Evolutionary conservation across 2,797 vertebrate genomes (phyloP).

Genomic region (Lutjanus campechanus): DNA sequence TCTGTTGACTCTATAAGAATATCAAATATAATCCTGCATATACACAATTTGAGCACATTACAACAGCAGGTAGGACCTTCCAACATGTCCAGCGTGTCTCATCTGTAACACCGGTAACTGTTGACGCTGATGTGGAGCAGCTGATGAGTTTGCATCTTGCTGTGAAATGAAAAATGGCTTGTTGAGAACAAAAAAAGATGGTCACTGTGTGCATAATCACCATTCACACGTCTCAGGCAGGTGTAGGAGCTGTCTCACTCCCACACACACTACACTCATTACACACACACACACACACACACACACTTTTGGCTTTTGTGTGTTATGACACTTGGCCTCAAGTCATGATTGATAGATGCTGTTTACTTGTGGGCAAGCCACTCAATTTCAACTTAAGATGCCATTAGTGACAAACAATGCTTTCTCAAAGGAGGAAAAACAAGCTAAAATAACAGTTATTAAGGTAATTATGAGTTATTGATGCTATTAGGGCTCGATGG

Average conservation of each 20-base stretch:
- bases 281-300: constrained; percentile 36
- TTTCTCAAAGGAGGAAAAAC: constrained; percentile 73
- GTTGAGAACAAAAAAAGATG: constrained; percentile 32
- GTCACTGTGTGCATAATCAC: constrained; percentile 32
- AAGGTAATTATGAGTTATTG: constrained; percentile 82
- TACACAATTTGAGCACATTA: not conserved
- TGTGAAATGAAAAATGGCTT: constrained; percentile 30
- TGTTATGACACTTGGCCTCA: constrained; percentile 67
- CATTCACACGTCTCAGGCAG: constrained; percentile 14
- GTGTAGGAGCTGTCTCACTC: constrained; percentile 8
- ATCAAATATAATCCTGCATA: not conserved
- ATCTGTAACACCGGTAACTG: not conserved
- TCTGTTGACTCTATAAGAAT: not conserved
- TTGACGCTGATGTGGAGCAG: constrained; percentile 38
- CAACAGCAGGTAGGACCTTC: not conserved
- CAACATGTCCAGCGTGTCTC: not conserved
- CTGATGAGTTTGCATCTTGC: constrained; percentile 33
- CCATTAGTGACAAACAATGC: constrained; percentile 79
- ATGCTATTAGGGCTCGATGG: constrained; percentile 71
- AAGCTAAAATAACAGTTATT: constrained; percentile 80
- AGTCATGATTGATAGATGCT: constrained; percentile 83
- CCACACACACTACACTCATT: constrained; percentile 17
- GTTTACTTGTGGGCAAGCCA: constrained; percentile 78
- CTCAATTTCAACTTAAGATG: constrained; percentile 83
- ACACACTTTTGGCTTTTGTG: constrained; percentile 47